Evolutionary conservation across 1,140 invertebrate species (phyloP).

Genomic region (Chionoecetes opilio): DNA sequence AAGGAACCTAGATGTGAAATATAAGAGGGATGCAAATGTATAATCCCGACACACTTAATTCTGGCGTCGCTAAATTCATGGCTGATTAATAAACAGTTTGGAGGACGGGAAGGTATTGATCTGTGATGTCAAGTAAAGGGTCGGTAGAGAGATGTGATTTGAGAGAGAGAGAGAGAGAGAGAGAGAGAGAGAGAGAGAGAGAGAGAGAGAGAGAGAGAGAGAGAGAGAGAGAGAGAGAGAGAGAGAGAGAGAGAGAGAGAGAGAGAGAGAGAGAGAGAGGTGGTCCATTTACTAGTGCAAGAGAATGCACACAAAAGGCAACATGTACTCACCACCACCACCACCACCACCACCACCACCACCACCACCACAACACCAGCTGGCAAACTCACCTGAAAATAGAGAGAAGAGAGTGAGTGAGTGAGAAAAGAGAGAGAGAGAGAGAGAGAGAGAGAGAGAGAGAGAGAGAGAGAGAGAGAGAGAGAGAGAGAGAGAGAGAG

Average conservation of each 20-base stretch:
- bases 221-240: no score
- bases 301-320: background rate
- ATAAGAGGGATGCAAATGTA: background rate
- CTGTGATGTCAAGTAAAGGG: background rate
- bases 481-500: no score
- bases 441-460: constrained; percentile 8
- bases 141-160: background rate
- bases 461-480: background rate
- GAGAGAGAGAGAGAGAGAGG: no score
- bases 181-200: no score
- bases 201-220: no score
- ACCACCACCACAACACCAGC: no score
- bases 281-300: no score
- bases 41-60: no score
- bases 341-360: background rate
- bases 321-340: background rate
- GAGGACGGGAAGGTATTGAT: background rate
- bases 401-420: background rate
- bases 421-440: background rate
- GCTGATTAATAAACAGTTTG: background rate
- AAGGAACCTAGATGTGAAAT: background rate
- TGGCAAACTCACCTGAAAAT: background rate
- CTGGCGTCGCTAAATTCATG: background rate
- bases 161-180: no score
- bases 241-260: no score